Percentiles rank a stretch among this genome's conserved stretches.
Evolutionary conservation across 1,140 invertebrate genomes (phyloP).

Genomic region (Zophobas atratus): DNA sequence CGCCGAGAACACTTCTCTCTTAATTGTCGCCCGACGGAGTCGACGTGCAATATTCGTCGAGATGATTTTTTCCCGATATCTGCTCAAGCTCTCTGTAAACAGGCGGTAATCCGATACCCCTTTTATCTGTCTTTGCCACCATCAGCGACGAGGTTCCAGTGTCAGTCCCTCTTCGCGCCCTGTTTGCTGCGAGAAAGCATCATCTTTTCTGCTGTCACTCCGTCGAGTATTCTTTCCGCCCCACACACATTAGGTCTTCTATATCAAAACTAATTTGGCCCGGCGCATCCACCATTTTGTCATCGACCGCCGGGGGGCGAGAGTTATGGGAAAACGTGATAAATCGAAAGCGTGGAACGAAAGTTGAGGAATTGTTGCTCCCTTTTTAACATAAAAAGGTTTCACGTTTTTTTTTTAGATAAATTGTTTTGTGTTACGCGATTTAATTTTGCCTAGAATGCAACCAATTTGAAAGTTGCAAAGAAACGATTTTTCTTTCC

Average conservation of each 20-base stretch:
- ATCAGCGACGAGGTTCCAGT: conserved; percentile 30
- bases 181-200: conserved; percentile 47
- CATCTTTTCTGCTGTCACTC: conserved; percentile 42
- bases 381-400: no score
- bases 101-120: conserved; percentile 42
- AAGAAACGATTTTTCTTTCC: no score
- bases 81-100: conserved; percentile 34
- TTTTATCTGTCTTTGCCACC: conserved; percentile 41
- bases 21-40: conserved; percentile 33
- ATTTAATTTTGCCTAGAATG: no score
- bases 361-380: no score
- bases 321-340: no score
- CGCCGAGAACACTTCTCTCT: conserved; percentile 24
- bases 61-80: conserved; percentile 35
- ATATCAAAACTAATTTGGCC: conserved; percentile 32
- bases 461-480: no score
- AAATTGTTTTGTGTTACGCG: no score
- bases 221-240: conserved; percentile 23
- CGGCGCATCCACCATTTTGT: conserved; percentile 11
- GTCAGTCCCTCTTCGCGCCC: conserved; percentile 33
- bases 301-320: no score
- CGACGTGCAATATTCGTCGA: conserved; percentile 1
- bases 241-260: background rate
- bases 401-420: no score
- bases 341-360: no score